phyloP scores from a whole-genome alignment of 2,888 invertebrate species.

The Dryobotodes eremita region DNA sequence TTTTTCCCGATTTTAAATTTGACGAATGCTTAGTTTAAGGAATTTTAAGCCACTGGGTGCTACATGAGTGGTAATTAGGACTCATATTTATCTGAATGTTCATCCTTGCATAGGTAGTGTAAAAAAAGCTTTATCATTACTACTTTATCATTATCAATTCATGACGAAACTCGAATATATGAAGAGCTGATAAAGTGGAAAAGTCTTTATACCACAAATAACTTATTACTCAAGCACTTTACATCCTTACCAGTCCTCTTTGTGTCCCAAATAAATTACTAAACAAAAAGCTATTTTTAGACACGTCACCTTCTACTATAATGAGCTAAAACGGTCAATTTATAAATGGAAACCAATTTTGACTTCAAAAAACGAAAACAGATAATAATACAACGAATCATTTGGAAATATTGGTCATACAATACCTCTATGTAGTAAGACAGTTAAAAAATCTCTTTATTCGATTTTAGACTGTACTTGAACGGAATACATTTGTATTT shows the following conservation, averaged over 20 bases:
- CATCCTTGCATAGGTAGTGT: not conserved
- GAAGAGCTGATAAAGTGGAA: too few species aligned
- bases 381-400: not conserved
- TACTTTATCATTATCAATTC: too few species aligned
- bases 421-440: not conserved
- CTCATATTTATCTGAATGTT: not conserved
- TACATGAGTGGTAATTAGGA: not conserved
- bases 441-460: not conserved
- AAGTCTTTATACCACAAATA: not conserved
- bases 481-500: not conserved
- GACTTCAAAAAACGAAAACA: slow-evolving; percentile 17
- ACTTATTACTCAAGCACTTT: not conserved
- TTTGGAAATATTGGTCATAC: slow-evolving; percentile 11
- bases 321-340: slow-evolving; percentile 15
- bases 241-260: not conserved
- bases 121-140: too few species aligned
- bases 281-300: not conserved
- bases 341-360: slow-evolving; percentile 40
- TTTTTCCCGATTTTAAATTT: not conserved
- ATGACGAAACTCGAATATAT: too few species aligned
- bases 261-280: not conserved
- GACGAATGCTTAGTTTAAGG: not conserved
- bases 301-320: not conserved
- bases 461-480: not conserved
- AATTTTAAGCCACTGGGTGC: not conserved